Conservation (phyloP, 2,797 vertebrate species). For the Leptodactylus fallax region DNA sequence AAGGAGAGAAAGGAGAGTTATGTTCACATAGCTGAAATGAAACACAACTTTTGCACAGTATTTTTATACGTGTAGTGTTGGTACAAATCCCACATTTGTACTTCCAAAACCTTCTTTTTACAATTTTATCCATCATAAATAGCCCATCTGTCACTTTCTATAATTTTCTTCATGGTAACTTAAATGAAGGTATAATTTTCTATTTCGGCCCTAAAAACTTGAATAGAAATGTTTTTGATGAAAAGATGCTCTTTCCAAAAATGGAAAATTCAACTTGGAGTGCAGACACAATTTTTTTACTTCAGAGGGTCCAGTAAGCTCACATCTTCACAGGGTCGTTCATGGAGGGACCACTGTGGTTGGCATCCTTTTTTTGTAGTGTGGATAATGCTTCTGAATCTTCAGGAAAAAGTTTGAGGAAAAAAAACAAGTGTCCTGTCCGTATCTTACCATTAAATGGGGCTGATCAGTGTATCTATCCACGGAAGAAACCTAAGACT, state of each 20-base stretch:
- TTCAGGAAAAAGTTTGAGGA: no score
- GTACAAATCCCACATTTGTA: constrained; percentile 53
- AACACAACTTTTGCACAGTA: constrained; percentile 26
- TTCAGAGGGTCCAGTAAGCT: no score
- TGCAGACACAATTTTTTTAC: no score
- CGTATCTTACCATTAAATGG: no score
- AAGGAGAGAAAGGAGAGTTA: constrained; percentile 63
- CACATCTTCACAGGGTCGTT: no score
- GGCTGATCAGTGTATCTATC: no score
- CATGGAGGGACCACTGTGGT: no score
- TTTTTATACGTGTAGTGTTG: constrained; percentile 31
- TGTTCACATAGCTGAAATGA: constrained; percentile 52
- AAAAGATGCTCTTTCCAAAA: neutral
- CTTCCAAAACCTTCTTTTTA: constrained; percentile 30
- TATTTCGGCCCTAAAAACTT: neutral
- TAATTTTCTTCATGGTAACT: constrained; percentile 14
- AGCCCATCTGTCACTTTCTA: constrained; percentile 7
- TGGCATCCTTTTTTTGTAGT: no score
- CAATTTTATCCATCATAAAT: constrained; percentile 28
- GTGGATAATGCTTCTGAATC: no score
- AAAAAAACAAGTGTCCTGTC: no score
- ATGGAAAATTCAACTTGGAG: neutral
- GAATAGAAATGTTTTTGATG: neutral
- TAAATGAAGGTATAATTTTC: constrained; percentile 14
- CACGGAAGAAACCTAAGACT: no score